Evolutionary conservation across 1,140 invertebrate genomes (phyloP).

Genomic region (Sitophilus oryzae): DNA sequence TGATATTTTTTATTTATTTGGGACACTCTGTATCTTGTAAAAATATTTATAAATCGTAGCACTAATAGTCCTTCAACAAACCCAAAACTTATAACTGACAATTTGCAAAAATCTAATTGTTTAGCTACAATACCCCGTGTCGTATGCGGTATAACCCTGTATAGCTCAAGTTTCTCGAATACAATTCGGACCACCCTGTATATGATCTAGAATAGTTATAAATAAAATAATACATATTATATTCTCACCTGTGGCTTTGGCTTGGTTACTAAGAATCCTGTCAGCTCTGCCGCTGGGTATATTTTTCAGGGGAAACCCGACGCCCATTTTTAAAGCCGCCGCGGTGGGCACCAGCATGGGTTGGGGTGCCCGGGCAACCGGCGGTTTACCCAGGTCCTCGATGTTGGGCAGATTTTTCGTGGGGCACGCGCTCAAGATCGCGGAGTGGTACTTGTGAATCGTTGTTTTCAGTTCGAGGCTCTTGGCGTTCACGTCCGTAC

Average conservation of each 20-base stretch:
- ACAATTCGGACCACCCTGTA: no score
- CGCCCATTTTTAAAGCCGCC: conserved; percentile 74
- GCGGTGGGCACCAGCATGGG: conserved; percentile 68
- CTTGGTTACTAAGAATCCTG: conserved; percentile 52
- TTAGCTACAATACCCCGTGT: no score
- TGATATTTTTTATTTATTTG: no score
- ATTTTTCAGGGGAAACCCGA: conserved; percentile 68
- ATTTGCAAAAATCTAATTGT: no score
- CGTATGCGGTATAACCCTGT: no score
- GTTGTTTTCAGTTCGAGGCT: conserved; percentile 47
- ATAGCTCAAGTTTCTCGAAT: no score
- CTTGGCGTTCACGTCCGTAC: conserved; percentile 44
- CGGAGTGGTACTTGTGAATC: conserved; percentile 54
- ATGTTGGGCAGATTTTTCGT: conserved; percentile 51
- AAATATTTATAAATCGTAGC: no score
- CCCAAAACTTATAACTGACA: no score
- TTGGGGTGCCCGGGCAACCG: conserved; percentile 37
- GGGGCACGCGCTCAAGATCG: conserved; percentile 52
- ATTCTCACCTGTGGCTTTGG: conserved; percentile 47
- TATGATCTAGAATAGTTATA: no score
- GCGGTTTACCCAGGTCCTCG: conserved; percentile 44
- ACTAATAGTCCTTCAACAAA: no score
- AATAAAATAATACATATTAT: no score
- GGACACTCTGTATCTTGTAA: no score
- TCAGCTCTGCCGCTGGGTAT: conserved; percentile 53